Evolutionary conservation across 2,888 invertebrate genomes (phyloP).

Genomic region (Sussaba pulchella): DNA sequence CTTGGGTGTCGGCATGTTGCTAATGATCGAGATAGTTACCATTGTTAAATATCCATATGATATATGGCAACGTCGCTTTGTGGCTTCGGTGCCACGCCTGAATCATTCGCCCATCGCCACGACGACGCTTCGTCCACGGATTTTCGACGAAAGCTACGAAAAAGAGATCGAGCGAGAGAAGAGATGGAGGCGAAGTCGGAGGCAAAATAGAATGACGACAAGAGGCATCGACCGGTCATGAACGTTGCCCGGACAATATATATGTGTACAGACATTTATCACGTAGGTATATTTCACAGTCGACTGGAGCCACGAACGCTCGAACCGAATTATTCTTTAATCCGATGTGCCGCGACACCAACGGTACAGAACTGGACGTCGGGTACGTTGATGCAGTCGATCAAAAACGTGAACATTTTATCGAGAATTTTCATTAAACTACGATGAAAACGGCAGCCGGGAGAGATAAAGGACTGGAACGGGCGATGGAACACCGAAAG

Average conservation of each 20-base stretch:
- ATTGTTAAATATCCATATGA: too few species aligned
- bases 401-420: neutral
- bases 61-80: too few species aligned
- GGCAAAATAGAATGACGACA: slow-evolving; percentile 70
- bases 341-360: slow-evolving; percentile 61
- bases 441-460: neutral
- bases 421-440: neutral
- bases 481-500: neutral
- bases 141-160: slow-evolving; percentile 34
- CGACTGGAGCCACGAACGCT: slow-evolving; percentile 58
- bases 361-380: slow-evolving; percentile 20
- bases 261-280: slow-evolving; percentile 7
- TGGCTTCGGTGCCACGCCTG: slow-evolving; percentile 63
- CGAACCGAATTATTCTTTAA: slow-evolving; percentile 72
- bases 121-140: slow-evolving; percentile 40
- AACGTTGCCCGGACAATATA: slow-evolving; percentile 73
- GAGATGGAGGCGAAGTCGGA: slow-evolving; percentile 43
- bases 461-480: slow-evolving; percentile 12
- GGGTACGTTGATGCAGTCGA: neutral
- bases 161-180: slow-evolving; percentile 52
- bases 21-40: too few species aligned
- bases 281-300: neutral
- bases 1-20: too few species aligned
- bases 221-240: slow-evolving; percentile 74
- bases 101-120: slow-evolving; percentile 47